Base-by-base conservation (phyloP, 1,140 invertebrate species). In the Bombyx mori region DNA sequence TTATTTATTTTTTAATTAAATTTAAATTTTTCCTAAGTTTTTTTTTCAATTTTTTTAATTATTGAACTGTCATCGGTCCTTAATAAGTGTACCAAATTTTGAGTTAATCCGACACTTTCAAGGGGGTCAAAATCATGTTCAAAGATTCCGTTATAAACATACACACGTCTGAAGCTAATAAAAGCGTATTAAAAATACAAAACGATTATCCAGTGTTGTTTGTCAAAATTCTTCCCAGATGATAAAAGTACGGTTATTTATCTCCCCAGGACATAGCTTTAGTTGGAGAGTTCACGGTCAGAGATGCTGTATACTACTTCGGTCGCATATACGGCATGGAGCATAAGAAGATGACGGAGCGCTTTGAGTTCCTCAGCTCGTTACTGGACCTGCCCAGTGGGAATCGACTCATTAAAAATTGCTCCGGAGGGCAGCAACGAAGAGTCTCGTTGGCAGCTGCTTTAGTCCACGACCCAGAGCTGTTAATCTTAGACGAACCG, bases 401-500 rank as follows among this genome's bases (percentile, higher is more conserved):
- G 45, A 81, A 90, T 57, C 78, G 88, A 48, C 73, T 92, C 48
- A 79, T 94, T 9, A 93, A 92, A 63, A 79, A 93, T 47, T 89
- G 91, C 70, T 97, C 95, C 72, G 97, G 97, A 8, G 97, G 97
- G 1, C 95, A 98, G 80, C 94, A 97, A 79, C 89, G 97, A 57
- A 88, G 96, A 58, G 92, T 97, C 0, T 97, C 95, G 0, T 92
- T 98, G 52, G 96, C 96, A 3, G 93, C 93, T 7, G 94, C 96
- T 1, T 81, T 98, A 64, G 90, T 98, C 0, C 96, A 98, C 68
- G 92, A 94, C 65, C 96, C 97, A 0, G 93, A 97, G 77, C 82
- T 98, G 1, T 82, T 98, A 1, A 96, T 98, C 54, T 86, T 98
- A 54, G 97, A 98, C 78, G 97, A 98, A 82, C 97, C 97, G 0